Base-by-base conservation (phyloP, 2,113 vertebrate species). In the Megalops atlanticus region DNA sequence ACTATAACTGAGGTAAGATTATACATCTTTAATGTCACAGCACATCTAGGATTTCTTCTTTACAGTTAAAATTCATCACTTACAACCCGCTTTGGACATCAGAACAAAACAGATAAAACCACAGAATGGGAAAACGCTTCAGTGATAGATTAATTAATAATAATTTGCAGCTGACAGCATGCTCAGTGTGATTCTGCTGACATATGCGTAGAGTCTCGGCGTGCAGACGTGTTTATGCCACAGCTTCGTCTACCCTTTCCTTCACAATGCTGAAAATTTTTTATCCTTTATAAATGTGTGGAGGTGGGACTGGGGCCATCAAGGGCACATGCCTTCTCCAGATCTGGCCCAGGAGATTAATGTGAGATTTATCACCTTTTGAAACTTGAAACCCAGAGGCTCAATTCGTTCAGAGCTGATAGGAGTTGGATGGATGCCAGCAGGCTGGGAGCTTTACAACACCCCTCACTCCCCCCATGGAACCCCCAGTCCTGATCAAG, bases 361-460 rank as follows among this genome's bases (percentile, higher is more conserved):
- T 88, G 90, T 80, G 87, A 91, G 84, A 93, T 93, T 92, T 92
- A 93, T 92, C 91, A 90, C 89, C 85, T 43, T 64, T 84, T 88
- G 91, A 88, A 90, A 93, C 71, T 84, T 84, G 88, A 92, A 88
- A 90, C 85, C 83, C 79, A 83, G 77, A 87, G 72, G 85, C 78
- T 43, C 38, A 41, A 24, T 39, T 12, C 18, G 1, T 43, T n/a
- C 73, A 74, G 24, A 43, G 18, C 73, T 43, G 24, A 74, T 15
- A 10, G 40, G n/a, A 58, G 54, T 24, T 10, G 54, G 45, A 8
- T 16, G 45, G 8, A 16, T 12, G 45, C 45, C 45, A 49, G 8
- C 8, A 16, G 45, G 45, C 16, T 12, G 16, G 45, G 45, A 49
- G 45, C 45, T 49, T 8, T 49, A 16, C n/a, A 49, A 16, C 27